Percentiles rank a stretch among this genome's conserved stretches.
These are phyloP conservation scores for Rhynchophorus ferrugineus DNA, from an alignment of 1,140 invertebrate species.

Conservation along the genomic window DNA sequence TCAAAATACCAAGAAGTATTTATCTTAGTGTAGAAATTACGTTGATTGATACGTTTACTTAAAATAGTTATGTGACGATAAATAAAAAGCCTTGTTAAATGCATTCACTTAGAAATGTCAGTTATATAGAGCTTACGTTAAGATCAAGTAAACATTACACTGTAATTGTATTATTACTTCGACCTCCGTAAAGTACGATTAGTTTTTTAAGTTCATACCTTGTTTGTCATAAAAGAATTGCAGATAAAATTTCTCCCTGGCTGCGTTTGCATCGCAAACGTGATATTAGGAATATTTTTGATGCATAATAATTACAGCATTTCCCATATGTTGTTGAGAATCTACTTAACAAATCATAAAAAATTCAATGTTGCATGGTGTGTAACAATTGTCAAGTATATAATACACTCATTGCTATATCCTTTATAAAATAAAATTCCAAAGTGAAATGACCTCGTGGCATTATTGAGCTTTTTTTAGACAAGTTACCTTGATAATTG, in stretches of 20 bases:
- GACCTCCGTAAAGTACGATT: background rate
- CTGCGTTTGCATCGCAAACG: too few species aligned
- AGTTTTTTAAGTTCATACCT: background rate
- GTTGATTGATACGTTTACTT: too few species aligned
- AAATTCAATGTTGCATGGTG: background rate
- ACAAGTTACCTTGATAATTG: constrained; percentile 2
- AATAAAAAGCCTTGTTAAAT: constrained; percentile 3
- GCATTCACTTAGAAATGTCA: background rate
- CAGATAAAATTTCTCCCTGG: too few species aligned
- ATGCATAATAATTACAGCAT: background rate
- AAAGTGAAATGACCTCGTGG: constrained; percentile 9
- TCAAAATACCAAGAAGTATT: too few species aligned
- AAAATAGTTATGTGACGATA: constrained; percentile 2
- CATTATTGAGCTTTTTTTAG: constrained; percentile 11
- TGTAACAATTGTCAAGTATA: background rate
- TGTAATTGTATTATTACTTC: constrained; percentile 1
- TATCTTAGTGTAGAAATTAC: too few species aligned
- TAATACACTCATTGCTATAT: background rate
- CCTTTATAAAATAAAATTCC: constrained; percentile 14
- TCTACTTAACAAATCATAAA: background rate
- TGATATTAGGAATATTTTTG: background rate
- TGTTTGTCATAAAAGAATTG: background rate
- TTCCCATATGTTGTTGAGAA: background rate
- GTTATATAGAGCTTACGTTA: background rate
- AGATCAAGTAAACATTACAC: constrained; percentile 3